Conservation (phyloP, 2,888 invertebrate genomes). For the Heliconius ethilla region DNA sequence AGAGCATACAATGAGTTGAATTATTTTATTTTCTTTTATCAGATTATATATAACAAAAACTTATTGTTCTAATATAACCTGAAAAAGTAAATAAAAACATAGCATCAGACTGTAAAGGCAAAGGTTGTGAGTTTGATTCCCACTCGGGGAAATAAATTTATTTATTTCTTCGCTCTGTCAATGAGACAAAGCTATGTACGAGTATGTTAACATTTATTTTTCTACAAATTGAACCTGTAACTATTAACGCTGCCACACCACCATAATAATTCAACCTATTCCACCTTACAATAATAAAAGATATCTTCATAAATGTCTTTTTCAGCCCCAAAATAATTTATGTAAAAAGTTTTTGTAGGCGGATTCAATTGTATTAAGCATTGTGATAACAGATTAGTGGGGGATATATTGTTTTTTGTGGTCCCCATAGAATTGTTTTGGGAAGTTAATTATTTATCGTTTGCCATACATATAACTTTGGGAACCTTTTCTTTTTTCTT, state of each 20-base stretch:
- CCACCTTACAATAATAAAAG: constrained; percentile 55
- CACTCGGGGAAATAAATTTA: no score
- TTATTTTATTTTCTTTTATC: no score
- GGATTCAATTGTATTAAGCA: constrained; percentile 55
- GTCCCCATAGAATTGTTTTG: constrained; percentile 39
- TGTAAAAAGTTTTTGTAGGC: constrained; percentile 52
- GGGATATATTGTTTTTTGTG: constrained; percentile 50
- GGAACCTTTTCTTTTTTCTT: constrained; percentile 9
- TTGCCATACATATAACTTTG: constrained; percentile 36
- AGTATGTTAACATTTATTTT: no score
- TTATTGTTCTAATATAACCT: no score
- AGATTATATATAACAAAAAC: no score
- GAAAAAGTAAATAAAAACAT: no score
- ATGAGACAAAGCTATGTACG: no score
- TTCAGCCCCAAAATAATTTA: constrained; percentile 55
- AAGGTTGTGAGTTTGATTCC: no score
- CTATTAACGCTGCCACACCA: not conserved
- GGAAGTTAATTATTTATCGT: constrained; percentile 50
- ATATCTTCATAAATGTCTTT: constrained; percentile 54
- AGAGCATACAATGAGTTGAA: no score
- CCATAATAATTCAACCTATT: constrained; percentile 27
- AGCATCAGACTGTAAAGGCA: no score
- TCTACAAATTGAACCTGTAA: not conserved
- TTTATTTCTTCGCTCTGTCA: no score
- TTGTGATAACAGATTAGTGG: constrained; percentile 55